These are phyloP conservation scores for Nibea albiflora DNA, from an alignment of 2,113 vertebrate species.

Conservation along the genomic window DNA sequence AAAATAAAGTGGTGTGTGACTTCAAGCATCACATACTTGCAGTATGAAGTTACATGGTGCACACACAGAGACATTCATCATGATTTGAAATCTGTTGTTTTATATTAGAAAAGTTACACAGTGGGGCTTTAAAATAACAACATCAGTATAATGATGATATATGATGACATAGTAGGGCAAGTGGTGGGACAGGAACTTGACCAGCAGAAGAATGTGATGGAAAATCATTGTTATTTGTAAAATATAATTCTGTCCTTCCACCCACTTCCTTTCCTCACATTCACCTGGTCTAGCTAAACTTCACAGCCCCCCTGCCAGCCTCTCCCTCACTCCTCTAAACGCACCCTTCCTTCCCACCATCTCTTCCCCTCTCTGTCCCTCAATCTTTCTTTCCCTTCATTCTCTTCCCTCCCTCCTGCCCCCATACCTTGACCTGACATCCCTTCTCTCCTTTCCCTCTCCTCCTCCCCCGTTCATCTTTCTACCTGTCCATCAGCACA, in stretches of 20 bases:
- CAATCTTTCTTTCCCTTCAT: conserved; percentile 20
- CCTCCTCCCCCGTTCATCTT: conserved; percentile 78
- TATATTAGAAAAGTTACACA: too few species aligned
- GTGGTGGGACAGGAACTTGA: neutral
- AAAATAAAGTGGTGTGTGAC: too few species aligned
- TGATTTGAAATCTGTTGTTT: too few species aligned
- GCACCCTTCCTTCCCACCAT: neutral
- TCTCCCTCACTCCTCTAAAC: neutral
- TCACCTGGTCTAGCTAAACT: conserved; percentile 12
- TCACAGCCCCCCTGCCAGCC: conserved; percentile 10
- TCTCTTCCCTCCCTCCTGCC: neutral
- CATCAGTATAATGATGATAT: neutral
- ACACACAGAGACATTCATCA: too few species aligned
- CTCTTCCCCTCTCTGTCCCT: conserved; percentile 22
- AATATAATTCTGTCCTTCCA: too few species aligned
- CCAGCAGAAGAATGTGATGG: neutral
- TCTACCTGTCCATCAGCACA: conserved; percentile 86
- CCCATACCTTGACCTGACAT: conserved; percentile 14
- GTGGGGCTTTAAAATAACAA: neutral
- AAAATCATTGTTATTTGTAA: too few species aligned
- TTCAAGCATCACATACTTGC: too few species aligned
- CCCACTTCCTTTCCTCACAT: conserved; percentile 6
- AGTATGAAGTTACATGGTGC: too few species aligned
- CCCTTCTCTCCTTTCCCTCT: conserved; percentile 72
- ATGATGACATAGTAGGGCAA: neutral